Evolutionary conservation across 2,888 invertebrate genomes (phyloP).

Genomic region (Acleris literana): DNA sequence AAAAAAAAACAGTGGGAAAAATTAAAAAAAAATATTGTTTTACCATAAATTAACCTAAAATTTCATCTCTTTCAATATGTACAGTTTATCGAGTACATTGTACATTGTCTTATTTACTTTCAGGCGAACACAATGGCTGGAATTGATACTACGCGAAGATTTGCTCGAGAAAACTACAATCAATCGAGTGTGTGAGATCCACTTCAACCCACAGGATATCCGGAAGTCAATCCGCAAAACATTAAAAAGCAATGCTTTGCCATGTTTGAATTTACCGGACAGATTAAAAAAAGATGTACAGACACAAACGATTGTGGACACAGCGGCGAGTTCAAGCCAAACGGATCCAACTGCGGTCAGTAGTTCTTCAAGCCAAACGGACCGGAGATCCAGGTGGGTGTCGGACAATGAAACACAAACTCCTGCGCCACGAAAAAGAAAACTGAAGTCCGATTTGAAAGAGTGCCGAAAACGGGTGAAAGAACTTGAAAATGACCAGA

Average conservation of each 20-base stretch:
- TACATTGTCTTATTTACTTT: too few species aligned
- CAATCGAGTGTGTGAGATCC: constrained; percentile 1
- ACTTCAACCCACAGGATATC: not conserved
- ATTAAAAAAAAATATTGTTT: too few species aligned
- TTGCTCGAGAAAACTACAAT: not conserved
- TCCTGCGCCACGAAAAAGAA: not conserved
- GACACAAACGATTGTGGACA: not conserved
- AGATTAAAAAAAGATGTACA: not conserved
- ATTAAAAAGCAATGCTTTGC: not conserved
- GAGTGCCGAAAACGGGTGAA: not conserved
- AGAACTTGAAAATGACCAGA: not conserved
- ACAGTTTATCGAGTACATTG: too few species aligned
- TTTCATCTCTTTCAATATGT: too few species aligned
- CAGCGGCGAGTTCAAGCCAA: not conserved
- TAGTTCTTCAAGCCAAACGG: not conserved
- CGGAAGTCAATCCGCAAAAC: not conserved
- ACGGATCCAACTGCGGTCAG: not conserved
- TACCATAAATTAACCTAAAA: too few species aligned
- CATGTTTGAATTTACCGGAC: not conserved
- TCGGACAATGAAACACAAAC: not conserved
- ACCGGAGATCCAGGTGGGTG: not conserved
- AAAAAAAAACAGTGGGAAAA: too few species aligned
- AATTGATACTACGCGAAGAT: not conserved
- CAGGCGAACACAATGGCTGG: not conserved
- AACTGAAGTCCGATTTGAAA: not conserved